Evolutionary conservation across 2,113 vertebrate species (phyloP), one percentile per base, ranked within the genome.

Genomic region (Muntiacus muntjak): DNA sequence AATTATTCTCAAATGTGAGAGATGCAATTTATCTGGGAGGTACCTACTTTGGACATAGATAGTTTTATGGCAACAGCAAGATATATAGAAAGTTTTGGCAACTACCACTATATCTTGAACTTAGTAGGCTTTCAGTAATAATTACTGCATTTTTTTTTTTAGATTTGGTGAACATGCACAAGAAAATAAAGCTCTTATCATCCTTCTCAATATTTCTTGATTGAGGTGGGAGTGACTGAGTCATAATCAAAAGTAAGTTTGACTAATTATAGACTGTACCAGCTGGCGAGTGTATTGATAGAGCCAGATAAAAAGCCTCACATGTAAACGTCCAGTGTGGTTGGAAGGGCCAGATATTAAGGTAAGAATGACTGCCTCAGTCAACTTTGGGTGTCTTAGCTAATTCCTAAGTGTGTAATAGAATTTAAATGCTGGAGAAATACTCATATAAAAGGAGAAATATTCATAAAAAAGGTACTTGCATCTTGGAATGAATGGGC

Each of bases 161-260:
- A 7, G 15, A 28, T 58, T 96, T 96, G 67, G 14, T 45, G 5
- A 81, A 87, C 84, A 79, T 16, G 50, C 40, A 55, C 40, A 50
- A 26, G 87, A 36, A 87, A 92, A 71, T 91, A 97, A 95, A 95
- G 79, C 15, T 89, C 36, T 30, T 60, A 26, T n/a, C 14, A 57
- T 58, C 25, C 62, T 81, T 94, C 81, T 87, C 64, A 96, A 36
- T 89, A 64, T 76, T 92, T 94, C 87, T 57, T 96, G 85, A 92
- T 43, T 40, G 52, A 83, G 76, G 84, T 81, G 15, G 71, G 90
- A 96, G 90, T 25, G 84, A 54, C 71, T n/a, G 87, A 89, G 79
- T 94, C 95, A 81, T 83, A 58, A 40, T 67, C 43, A 2, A 74
- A 52, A 60, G 90, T 26, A 87, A 57, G 87, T 84, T 89, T 81